These are phyloP conservation scores for Temnopleurus reevesii DNA, from an alignment of 53 echinoderm and acorn worm species.

Conservation along the genomic window DNA sequence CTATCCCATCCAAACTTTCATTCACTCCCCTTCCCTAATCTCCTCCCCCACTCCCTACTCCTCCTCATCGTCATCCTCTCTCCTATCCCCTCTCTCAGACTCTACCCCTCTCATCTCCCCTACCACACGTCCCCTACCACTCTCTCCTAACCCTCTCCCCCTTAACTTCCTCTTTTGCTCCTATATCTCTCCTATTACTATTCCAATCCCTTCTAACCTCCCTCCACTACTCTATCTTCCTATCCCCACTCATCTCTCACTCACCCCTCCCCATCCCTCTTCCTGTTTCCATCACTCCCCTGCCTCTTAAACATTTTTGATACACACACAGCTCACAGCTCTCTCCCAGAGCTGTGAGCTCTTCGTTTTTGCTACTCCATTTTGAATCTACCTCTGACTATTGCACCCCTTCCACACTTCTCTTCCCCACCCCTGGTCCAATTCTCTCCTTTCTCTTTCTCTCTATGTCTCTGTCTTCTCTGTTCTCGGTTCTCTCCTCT, in stretches of 20 bases:
- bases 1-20: too few species aligned
- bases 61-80: neutral
- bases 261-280: neutral
- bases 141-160: neutral
- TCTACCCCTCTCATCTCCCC: neutral
- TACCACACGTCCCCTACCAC: neutral
- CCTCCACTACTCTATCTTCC: neutral
- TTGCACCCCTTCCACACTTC: too few species aligned
- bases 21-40: too few species aligned
- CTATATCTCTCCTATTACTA: neutral
- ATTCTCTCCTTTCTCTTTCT: neutral
- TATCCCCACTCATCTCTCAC: neutral
- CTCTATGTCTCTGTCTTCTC: too few species aligned
- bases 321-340: too few species aligned
- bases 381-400: too few species aligned
- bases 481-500: neutral
- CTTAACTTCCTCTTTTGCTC: neutral
- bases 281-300: neutral
- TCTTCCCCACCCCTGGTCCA: too few species aligned
- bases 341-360: too few species aligned
- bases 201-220: too few species aligned
- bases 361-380: too few species aligned
- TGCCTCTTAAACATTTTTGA: too few species aligned
- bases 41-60: neutral
- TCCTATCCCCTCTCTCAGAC: neutral